Evolutionary conservation across 2,113 vertebrate species (phyloP).

Genomic region (Colistium nudipinnis): DNA sequence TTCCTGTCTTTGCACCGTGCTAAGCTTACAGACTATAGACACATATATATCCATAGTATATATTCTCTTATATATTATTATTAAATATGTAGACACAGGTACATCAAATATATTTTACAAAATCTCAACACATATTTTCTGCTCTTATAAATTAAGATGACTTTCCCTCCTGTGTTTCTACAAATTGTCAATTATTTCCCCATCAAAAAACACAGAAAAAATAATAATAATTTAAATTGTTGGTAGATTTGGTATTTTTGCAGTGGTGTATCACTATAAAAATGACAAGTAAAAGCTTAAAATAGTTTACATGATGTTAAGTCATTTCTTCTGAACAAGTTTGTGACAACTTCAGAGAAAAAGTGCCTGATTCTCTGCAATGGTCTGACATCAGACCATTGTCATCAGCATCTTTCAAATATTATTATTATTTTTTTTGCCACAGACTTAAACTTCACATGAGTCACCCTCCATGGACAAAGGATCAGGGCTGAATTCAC

Average conservation of each 20-base stretch:
- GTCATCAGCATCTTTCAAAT: not conserved
- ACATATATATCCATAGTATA: not conserved
- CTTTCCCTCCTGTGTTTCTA: too few species aligned
- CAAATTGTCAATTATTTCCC: too few species aligned
- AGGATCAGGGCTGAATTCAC: conserved; percentile 39
- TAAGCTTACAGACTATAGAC: not conserved
- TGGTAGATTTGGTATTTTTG: too few species aligned
- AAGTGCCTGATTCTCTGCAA: not conserved
- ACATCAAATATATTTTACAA: too few species aligned
- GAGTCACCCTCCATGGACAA: conserved; percentile 48
- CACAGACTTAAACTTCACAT: conserved; percentile 10
- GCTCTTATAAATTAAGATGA: too few species aligned
- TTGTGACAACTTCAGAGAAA: not conserved
- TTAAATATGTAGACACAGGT: too few species aligned
- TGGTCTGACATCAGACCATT: not conserved
- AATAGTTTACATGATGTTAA: not conserved
- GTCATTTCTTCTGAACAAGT: not conserved
- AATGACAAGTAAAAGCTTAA: not conserved
- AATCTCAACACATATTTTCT: too few species aligned
- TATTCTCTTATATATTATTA: too few species aligned
- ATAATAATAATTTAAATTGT: too few species aligned
- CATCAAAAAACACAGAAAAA: too few species aligned
- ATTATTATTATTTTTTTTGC: not conserved
- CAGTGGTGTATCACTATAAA: not conserved
- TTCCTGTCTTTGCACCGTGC: not conserved